Evolutionary conservation across 2,888 invertebrate genomes (phyloP), one percentile per base, ranked within the genome.

Genomic region (Fragum whitleyi): DNA sequence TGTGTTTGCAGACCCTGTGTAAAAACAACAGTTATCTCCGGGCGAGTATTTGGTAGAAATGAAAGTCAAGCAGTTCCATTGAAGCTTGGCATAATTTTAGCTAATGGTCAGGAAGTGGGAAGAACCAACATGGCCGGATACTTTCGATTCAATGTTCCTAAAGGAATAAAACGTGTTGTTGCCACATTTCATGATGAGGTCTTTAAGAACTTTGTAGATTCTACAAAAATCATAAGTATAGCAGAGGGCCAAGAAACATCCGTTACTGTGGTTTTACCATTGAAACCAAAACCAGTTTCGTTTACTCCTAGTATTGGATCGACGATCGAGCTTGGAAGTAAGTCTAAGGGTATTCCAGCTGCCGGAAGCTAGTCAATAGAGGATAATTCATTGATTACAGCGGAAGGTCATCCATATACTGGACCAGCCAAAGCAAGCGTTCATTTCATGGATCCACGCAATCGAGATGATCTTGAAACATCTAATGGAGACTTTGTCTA

Each of bases 381-480:
- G 19, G 47, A 42, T 28, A 36, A 75, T 61, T 42, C 81, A 7
- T 21, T 82, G 6, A 39, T 82, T 14, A 82, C 78, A 7, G 39
- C 23, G 9, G 75, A 82, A 26, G 81, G 81, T 0, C 57, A 68
- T 0, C 69, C 73, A 5, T 78, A 53, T 21, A 72, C 11, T 19
- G 81, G 81, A 3, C 42, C 55, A 39, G 78, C 78, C 1, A 67
- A 78, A 51, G 75, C 81, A 7, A 57, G 36, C 19, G 47, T 82
- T 28, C 77, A 78, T n/a, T 82, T 78, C 32, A 75, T 78, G 75
- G 81, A 82, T 47, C 81, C 81, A 11, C 47, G 81, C 42, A 72
- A 75, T 3, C 51, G 68, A 7, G 59, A 75, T 14, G 72, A 72
- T 39, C 39, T 82, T n/a, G 81, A 82, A 55, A 53, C 81, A 11